A percentile compares a stretch with the other conserved stretches of the same genome.
Conservation (phyloP, 2,888 invertebrate species). For the Boloria euphrosyne region DNA sequence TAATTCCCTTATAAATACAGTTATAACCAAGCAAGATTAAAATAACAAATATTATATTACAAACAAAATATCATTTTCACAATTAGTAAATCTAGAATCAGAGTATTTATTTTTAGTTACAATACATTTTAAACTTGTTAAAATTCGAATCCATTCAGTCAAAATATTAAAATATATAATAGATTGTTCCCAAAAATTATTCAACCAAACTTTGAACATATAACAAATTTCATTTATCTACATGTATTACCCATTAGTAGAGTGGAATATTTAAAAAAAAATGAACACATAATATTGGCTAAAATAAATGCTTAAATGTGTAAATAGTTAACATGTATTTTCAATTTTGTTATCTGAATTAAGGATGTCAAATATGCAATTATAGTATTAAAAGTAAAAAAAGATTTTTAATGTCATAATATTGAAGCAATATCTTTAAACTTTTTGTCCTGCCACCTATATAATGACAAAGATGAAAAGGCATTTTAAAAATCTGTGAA, state of each 20-base stretch:
- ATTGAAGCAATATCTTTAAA: no score
- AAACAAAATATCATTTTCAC: conserved; percentile 33
- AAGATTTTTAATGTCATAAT: no score
- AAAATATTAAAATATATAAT: conserved; percentile 19
- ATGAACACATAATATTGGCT: no score
- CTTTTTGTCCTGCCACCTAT: no score
- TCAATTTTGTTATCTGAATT: no score
- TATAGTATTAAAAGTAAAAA: no score
- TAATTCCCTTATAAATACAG: conserved; percentile 31
- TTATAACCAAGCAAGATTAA: conserved; percentile 27
- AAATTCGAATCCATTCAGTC: conserved; percentile 15
- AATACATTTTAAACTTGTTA: conserved; percentile 4
- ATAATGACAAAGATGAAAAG: no score
- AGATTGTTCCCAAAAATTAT: conserved; percentile 21
- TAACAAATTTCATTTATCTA: conserved; percentile 15
- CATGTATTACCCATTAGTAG: conserved; percentile 50
- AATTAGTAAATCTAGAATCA: conserved; percentile 37
- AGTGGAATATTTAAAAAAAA: conserved; percentile 50
- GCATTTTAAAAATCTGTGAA: no score
- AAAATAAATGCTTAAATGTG: no score
- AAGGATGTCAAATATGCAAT: no score
- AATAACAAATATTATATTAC: conserved; percentile 34
- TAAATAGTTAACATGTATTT: no score
- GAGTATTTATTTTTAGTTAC: conserved; percentile 25
- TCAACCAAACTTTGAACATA: conserved; percentile 17